Evolutionary conservation across 2,113 vertebrate species (phyloP), one percentile per base, ranked within the genome.

Genomic region (Python bivittatus): DNA sequence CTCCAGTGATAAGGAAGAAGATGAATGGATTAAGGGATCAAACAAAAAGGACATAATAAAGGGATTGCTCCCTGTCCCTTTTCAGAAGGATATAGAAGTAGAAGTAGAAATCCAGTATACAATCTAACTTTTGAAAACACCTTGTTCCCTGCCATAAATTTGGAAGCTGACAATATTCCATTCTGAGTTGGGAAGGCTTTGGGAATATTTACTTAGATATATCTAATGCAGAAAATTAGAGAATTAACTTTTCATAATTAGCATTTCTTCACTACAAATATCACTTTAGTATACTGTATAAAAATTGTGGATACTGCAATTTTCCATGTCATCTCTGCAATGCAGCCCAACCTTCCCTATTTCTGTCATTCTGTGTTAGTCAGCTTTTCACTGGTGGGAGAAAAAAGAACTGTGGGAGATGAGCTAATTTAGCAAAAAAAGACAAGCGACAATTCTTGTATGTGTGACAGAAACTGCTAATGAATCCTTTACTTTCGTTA

Each of bases 331-430:
- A 29, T 22, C 27, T 17, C 29, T 53, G 22, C 25, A 29, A 22
- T 22, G 56, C 6, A 4, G 29, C 52, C 33, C 61, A 79, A n/a
- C 4, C 38, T 92, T 53, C 53, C 44, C 72, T 84, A 48, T 89
- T 89, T 42, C 86, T 92, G 91, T 84, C 87, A 38, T n/a, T 61
- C 87, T 48, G 22, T 61, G 72, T 64, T 88, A 84, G 44, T 42
- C 64, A 58, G 15, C 27, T 17, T 83, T 92, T 83, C 44, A 84
- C 57, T 27, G 56, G n/a, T 64, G n/a, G 44, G 88, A 84, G 29
- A 12, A 88, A 86, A 52, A n/a, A n/a, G 38, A 22, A 61, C 72
- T 89, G 84, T 89, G 87, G 56, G 27, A 9, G 22, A 53, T 92
- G 87, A 89, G 56, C 87, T 84, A 48, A 89, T 89, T 92, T 64